Percentiles rank a stretch among this genome's conserved stretches.
These are phyloP conservation scores for Blastomussa wellsi DNA, from an alignment of 92 coral and sea anemone species.

Conservation along the genomic window DNA sequence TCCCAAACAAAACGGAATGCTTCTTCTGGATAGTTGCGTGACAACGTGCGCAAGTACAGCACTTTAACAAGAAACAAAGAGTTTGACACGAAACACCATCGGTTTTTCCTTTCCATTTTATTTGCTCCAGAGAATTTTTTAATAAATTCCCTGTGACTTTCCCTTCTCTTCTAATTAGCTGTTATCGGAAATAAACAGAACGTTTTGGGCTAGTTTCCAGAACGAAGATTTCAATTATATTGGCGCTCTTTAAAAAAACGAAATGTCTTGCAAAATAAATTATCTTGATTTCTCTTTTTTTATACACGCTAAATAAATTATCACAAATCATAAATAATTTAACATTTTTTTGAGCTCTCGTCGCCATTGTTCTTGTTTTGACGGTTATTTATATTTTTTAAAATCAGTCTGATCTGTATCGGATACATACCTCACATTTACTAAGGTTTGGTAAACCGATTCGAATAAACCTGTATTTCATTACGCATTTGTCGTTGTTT, in stretches of 20 bases:
- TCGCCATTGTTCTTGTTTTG: neutral
- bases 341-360: neutral
- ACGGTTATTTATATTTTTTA: neutral
- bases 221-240: neutral
- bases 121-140: neutral
- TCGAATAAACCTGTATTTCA: neutral
- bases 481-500: neutral
- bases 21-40: neutral
- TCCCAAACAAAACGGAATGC: too few species aligned
- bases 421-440: too few species aligned
- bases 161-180: neutral
- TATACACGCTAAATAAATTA: neutral
- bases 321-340: slow-evolving; percentile 1
- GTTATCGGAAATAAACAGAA: neutral
- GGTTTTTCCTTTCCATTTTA: too few species aligned
- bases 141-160: neutral
- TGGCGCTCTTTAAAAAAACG: neutral
- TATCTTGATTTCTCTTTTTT: neutral
- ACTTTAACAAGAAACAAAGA: too few species aligned
- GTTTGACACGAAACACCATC: too few species aligned
- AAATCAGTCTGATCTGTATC: neutral
- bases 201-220: too few species aligned
- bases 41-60: neutral
- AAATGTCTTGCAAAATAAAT: neutral
- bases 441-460: neutral